Evolutionary conservation across 2,888 invertebrate species (phyloP), one percentile per base, ranked within the genome.

Genomic region (Willowsia nigromaculata): DNA sequence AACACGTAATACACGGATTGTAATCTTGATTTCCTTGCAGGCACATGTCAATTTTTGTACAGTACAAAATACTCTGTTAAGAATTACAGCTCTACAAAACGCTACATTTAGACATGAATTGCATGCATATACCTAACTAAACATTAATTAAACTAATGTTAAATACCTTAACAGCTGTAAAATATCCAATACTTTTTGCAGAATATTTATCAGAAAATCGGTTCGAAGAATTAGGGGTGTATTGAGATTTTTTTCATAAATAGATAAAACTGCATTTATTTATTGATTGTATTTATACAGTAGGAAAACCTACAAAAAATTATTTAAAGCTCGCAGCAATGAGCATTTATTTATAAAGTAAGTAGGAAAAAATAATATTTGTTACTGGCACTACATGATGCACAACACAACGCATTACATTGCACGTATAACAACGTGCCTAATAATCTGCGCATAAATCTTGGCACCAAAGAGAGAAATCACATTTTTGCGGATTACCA

Each of bases 381-480:
- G 74, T 82, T 82, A 88, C 76, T 88, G 65, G 83, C 76, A 88
- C 83, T 83, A 83, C 88, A 83, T 88, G 47, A 82, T 68, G 80
- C 43, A 88, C 83, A 83, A 74, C 74, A 74, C 50, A 30, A 30
- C 40, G 78, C 83, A 83, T 88, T 83, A 88, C 88, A 83, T 88
- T 83, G 82, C 88, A 82, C 25, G 62, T n/a, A 43, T 71, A n/a
- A n/a, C n/a, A 87, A 65, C 88, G 83, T 88, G 78, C 83, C 83
- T 83, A 47, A 83, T 88, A 88, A 88, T 88, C 88, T 89, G 80
- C 50, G 88, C 84, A 85, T 89, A 89, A 89, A 89, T 89, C 88
- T 89, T 89, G 88, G 88, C 88, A 89, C 84, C 88, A 85, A 84
- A 89, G 84, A 84, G 88, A 84, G 88, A 89, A 89, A 89, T 89